phyloP scores from a whole-genome alignment of 1,140 invertebrate genomes.

The Orchesella cincta region DNA sequence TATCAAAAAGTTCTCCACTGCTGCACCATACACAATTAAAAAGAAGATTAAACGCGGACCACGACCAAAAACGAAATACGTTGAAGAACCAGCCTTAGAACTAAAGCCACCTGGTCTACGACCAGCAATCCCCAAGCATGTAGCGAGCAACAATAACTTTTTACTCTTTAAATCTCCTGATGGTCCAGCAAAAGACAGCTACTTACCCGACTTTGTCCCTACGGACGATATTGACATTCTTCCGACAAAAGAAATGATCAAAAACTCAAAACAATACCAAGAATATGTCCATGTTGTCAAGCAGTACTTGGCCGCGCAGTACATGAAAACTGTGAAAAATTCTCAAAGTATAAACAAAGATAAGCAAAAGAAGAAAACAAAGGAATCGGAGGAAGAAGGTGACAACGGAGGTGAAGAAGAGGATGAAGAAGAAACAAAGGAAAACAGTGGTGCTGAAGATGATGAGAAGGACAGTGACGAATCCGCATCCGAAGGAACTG shows the following conservation, averaged over 20 bases:
- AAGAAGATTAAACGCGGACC: constrained; percentile 41
- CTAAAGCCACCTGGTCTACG: constrained; percentile 35
- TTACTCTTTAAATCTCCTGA: constrained; percentile 24
- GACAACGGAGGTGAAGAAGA: constrained; percentile 28
- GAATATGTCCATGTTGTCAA: background rate
- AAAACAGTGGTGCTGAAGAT: constrained; percentile 17
- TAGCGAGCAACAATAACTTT: constrained; percentile 39
- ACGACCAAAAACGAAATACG: constrained; percentile 31
- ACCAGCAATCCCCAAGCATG: constrained; percentile 29
- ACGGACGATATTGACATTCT: background rate
- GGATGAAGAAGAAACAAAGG: constrained; percentile 26
- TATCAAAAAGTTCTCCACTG: constrained; percentile 9
- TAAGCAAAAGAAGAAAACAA: background rate
- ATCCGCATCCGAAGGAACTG: background rate
- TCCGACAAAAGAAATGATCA: constrained; percentile 5
- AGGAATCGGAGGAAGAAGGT: background rate
- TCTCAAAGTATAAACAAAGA: background rate
- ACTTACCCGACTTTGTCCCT: constrained; percentile 11
- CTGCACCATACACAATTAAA: constrained; percentile 32
- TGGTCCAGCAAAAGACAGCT: background rate
- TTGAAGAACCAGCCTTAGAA: background rate
- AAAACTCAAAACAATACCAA: background rate
- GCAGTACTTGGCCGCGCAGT: background rate
- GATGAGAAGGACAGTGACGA: constrained; percentile 14
- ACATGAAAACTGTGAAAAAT: background rate